Evolutionary conservation across 2,113 vertebrate genomes (phyloP).

Genomic region (Penelope pileata): DNA sequence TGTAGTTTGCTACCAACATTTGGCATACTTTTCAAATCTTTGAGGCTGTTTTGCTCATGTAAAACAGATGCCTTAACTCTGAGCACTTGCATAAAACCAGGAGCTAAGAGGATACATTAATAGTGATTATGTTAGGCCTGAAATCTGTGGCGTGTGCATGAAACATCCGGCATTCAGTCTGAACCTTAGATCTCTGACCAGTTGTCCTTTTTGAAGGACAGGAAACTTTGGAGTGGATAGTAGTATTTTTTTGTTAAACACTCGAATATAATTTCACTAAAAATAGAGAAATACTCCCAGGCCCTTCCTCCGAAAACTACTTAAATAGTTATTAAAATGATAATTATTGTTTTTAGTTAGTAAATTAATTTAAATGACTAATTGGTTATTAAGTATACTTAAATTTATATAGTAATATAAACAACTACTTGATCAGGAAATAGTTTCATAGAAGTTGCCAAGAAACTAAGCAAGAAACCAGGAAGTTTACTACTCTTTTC

Average conservation of each 20-base stretch:
- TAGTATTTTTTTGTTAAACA: not conserved
- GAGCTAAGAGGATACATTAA: not conserved
- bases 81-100: not conserved
- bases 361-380: not conserved
- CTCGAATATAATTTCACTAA: not conserved
- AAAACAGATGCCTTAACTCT: not conserved
- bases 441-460: not conserved
- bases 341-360: not conserved
- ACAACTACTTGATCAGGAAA: not conserved
- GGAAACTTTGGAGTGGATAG: not conserved
- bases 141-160: not conserved
- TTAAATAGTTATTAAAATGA: not conserved
- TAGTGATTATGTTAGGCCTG: not conserved
- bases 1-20: not conserved
- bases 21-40: not conserved
- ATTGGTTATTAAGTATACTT: not conserved
- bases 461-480: not conserved
- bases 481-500: not conserved
- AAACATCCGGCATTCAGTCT: not conserved
- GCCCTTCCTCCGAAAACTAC: not conserved
- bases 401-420: not conserved
- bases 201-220: not conserved
- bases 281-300: not conserved
- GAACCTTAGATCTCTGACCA: not conserved
- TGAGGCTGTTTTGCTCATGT: not conserved